These are phyloP conservation scores for Acleris sparsana DNA, from an alignment of 2,888 invertebrate species.

Conservation along the genomic window DNA sequence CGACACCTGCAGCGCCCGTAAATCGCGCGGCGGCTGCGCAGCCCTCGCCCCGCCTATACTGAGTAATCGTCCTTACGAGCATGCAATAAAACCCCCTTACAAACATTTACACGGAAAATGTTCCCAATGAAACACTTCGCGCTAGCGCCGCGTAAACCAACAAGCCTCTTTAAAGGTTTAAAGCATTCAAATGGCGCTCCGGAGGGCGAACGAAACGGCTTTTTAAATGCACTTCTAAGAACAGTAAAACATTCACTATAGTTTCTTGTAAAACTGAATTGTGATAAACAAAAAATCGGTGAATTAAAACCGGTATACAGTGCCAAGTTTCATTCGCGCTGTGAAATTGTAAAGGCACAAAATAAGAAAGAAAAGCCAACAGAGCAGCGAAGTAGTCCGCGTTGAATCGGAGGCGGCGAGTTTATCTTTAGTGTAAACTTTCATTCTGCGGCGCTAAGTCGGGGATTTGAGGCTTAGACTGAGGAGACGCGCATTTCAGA, in stretches of 20 bases:
- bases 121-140: constrained; percentile 42
- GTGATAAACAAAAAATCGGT: too few relatives aligned
- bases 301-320: neutral
- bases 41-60: constrained; percentile 35
- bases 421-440: constrained; percentile 75
- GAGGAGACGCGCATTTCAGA: constrained; percentile 42
- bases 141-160: constrained; percentile 4
- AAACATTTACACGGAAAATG: constrained; percentile 51
- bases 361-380: constrained; percentile 35
- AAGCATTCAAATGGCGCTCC: constrained; percentile 10
- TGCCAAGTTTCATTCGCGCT: constrained; percentile 23
- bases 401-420: constrained; percentile 47
- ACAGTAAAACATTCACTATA: neutral
- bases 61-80: constrained; percentile 48
- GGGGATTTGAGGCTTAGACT: constrained; percentile 57
- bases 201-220: neutral
- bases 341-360: constrained; percentile 33
- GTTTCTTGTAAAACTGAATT: neutral
- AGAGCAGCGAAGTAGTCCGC: constrained; percentile 44
- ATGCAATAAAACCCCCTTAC: constrained; percentile 50
- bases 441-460: constrained; percentile 64
- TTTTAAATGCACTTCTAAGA: constrained; percentile 1
- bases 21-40: constrained; percentile 47
- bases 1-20: constrained; percentile 60
- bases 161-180: constrained; percentile 4